A percentile compares a stretch with the other conserved stretches of the same genome.
These are phyloP conservation scores for Chaetophractus vellerosus DNA, from an alignment of 2,797 vertebrate species.

Conservation along the genomic window DNA sequence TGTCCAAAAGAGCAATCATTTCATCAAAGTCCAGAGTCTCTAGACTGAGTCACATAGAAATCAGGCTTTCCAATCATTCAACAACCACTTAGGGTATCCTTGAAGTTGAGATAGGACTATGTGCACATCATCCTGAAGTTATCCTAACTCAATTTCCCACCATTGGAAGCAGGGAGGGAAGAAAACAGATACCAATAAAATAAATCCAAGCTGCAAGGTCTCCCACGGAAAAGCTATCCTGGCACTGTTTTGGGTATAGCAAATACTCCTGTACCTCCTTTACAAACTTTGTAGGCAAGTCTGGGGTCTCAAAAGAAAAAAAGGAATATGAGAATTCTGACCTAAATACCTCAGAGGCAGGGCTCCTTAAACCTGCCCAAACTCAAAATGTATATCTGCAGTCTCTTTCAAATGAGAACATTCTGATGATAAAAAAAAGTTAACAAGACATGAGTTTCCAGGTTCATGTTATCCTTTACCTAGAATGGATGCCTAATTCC, in stretches of 20 bases:
- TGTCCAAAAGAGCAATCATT: constrained; percentile 44
- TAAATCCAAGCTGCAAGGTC: neutral
- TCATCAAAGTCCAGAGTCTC: constrained; percentile 22
- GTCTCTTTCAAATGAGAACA: constrained; percentile 16
- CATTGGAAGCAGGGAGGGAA: neutral
- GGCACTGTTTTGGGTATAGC: neutral
- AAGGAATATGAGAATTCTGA: constrained; percentile 37
- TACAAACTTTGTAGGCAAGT: constrained; percentile 33
- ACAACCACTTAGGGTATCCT: neutral
- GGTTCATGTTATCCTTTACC: constrained; percentile 1
- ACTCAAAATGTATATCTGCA: neutral
- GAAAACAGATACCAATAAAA: constrained; percentile 33
- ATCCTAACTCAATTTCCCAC: neutral
- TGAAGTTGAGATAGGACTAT: neutral
- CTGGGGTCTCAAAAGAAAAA: constrained; percentile 25
- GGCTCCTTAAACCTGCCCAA: neutral
- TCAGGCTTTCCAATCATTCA: neutral
- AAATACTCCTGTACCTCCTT: neutral
- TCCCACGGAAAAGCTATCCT: neutral
- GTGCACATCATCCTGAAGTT: neutral
- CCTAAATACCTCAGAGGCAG: neutral
- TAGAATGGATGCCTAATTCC: constrained; percentile 33
- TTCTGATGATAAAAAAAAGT: neutral
- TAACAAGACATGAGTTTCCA: neutral
- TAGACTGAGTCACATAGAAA: neutral